Percentiles rank a stretch among this genome's conserved stretches.
Evolutionary conservation across 92 coral and sea anemone genomes (phyloP).

Genomic region (Palythoa heliodiscus): DNA sequence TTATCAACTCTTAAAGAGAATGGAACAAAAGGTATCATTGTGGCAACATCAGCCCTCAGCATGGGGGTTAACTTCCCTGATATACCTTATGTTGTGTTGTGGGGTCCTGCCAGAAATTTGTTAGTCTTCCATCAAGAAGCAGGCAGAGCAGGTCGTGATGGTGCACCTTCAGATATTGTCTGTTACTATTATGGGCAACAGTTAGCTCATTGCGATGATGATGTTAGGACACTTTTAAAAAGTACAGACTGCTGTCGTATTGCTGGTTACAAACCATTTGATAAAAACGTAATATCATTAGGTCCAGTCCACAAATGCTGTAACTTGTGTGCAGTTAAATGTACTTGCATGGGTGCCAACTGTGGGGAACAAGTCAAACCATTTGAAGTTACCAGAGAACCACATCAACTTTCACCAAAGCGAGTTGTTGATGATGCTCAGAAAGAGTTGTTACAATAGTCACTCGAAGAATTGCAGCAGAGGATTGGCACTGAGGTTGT

Average conservation of each 20-base stretch:
- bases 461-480: slow-evolving; percentile 30
- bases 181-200: slow-evolving; percentile 56
- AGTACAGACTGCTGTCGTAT: slow-evolving; percentile 45
- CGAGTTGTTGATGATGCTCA: slow-evolving; percentile 32
- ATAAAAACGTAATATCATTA: slow-evolving; percentile 34
- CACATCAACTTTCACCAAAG: slow-evolving; percentile 13
- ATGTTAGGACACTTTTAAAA: slow-evolving; percentile 52
- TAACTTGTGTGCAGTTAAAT: slow-evolving; percentile 32
- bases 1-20: slow-evolving; percentile 29
- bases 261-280: slow-evolving; percentile 41
- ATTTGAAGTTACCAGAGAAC: slow-evolving; percentile 13
- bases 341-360: slow-evolving; percentile 1
- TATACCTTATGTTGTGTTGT: slow-evolving; percentile 49
- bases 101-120: slow-evolving; percentile 51
- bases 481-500: slow-evolving; percentile 12
- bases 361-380: slow-evolving; percentile 15
- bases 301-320: slow-evolving; percentile 16
- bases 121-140: slow-evolving; percentile 69
- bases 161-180: slow-evolving; percentile 45
- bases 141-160: slow-evolving; percentile 66
- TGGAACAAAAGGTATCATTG: slow-evolving; percentile 42
- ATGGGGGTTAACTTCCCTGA: slow-evolving; percentile 69
- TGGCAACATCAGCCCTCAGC: slow-evolving; percentile 57
- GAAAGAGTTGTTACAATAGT: slow-evolving; percentile 25
- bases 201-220: slow-evolving; percentile 58